These are phyloP conservation scores for Cosmopolites sordidus DNA, from an alignment of 2,888 invertebrate genomes.

Conservation along the genomic window DNA sequence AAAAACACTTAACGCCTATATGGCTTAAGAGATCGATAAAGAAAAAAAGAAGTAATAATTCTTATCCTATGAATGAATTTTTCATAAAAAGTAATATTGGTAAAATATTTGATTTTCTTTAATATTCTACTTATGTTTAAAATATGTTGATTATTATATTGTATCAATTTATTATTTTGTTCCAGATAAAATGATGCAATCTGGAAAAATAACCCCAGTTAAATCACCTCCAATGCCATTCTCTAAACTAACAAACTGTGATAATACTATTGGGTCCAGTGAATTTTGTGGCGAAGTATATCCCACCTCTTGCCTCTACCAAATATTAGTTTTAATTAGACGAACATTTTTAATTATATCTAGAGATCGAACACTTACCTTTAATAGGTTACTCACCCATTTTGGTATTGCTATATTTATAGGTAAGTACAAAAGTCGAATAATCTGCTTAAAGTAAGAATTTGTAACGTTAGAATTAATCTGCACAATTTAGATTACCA, in stretches of 20 bases:
- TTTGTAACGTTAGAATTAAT: too few species aligned
- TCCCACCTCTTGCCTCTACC: slow-evolving; percentile 57
- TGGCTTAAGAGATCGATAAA: too few species aligned
- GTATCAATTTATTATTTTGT: slow-evolving; percentile 22
- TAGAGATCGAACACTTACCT: slow-evolving; percentile 70
- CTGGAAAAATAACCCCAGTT: slow-evolving; percentile 53
- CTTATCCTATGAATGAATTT: too few species aligned
- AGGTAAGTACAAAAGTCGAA: too few species aligned
- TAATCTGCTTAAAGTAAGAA: too few species aligned
- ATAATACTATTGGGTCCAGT: slow-evolving; percentile 12
- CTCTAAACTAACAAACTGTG: slow-evolving; percentile 28
- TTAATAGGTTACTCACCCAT: slow-evolving; percentile 75
- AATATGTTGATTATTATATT: too few species aligned
- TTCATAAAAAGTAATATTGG: too few species aligned
- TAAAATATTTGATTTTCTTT: too few species aligned
- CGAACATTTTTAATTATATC: slow-evolving; percentile 61
- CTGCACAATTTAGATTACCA: too few species aligned
- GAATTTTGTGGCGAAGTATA: slow-evolving; percentile 39
- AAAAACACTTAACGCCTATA: too few species aligned
- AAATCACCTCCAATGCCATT: slow-evolving; percentile 46
- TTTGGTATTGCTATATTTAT: slow-evolving; percentile 74
- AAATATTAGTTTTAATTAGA: slow-evolving; percentile 58
- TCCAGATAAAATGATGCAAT: slow-evolving; percentile 52
- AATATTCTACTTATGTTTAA: too few species aligned
- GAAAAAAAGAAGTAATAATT: too few species aligned